Evolutionary conservation across 2,113 vertebrate species (phyloP), one percentile per base, ranked within the genome.

Genomic region (Microtus ochrogaster): DNA sequence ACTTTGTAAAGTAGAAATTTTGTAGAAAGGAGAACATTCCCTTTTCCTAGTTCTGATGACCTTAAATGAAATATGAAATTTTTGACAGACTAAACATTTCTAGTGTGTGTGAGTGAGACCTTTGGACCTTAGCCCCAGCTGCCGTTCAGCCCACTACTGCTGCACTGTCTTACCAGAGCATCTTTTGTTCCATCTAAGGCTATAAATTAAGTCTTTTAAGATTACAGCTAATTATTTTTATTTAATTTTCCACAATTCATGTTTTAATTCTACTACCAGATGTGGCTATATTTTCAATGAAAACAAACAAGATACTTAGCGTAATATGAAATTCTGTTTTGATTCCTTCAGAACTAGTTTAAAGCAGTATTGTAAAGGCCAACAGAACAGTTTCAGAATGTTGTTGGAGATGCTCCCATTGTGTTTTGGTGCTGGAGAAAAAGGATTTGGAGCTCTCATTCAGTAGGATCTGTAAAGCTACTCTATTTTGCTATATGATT

Each of bases 1-100:
- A 97, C 96, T 98, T 98, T 97, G 94, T 97, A 97, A 98, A 96
- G 36, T 85, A 96, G 96, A 95, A 97, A 94, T 97, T 97, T 93
- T 97, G 96, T 96, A 98, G 97, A 97, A 83, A 96, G 66, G 83
- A 94, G 77, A 89, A 92, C 98, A 98, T 88, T 98, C 97, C 98
- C 97, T 98, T 99, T 79, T 98, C 98, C 93, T 47, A 70, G 88
- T 97, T 98, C 96, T 98, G 96, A 98, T 98, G 97, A 97, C 95
- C 96, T 90, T 96, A 91, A n/a, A 96, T 97, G 84, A 97, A 97
- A 97, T 92, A 82, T 89, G 72, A 96, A 94, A 55, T 66, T 95
- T 98, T 94, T 47, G 98, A 98, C 98, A 99, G 98, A 98, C 98
- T 99, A 98, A 99, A 98, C 98, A 98, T 92, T 97, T 97, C 95